Conservation (phyloP, 2,888 invertebrate genomes). For the Coecobrya sp. region DNA sequence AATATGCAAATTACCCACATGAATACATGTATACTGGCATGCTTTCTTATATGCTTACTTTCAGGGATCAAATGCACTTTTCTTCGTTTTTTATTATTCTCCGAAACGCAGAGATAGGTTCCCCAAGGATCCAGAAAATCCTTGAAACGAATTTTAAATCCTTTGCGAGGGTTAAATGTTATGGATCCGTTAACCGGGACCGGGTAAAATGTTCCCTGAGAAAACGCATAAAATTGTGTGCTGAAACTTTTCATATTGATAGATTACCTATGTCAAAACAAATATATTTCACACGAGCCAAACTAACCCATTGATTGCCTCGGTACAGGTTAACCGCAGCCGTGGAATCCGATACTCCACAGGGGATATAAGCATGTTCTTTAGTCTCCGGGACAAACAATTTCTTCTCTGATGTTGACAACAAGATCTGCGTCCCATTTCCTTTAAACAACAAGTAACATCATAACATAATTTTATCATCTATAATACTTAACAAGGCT, state of each 20-base stretch:
- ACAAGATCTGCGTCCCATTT: conserved; percentile 77
- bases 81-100: conserved; percentile 76
- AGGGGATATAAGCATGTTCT: conserved; percentile 82
- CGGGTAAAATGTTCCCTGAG: conserved; percentile 81
- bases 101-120: conserved; percentile 82
- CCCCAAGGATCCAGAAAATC: conserved; percentile 82
- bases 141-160: conserved; percentile 78
- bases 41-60: conserved; percentile 65
- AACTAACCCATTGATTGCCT: conserved; percentile 82
- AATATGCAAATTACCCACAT: too few relatives aligned
- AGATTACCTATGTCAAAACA: conserved; percentile 30
- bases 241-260: background rate
- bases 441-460: conserved; percentile 54
- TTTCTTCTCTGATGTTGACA: conserved; percentile 83
- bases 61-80: conserved; percentile 82
- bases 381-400: conserved; percentile 81
- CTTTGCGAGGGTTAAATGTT: conserved; percentile 82
- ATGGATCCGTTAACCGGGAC: conserved; percentile 81
- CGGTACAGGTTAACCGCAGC: conserved; percentile 81
- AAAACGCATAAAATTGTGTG: too few relatives aligned
- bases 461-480: background rate
- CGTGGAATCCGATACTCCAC: conserved; percentile 82
- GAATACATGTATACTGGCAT: background rate
- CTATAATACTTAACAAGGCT: background rate
- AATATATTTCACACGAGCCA: background rate